These are phyloP conservation scores for Trachemys scripta DNA, from an alignment of 2,113 vertebrate species.

Conservation along the genomic window DNA sequence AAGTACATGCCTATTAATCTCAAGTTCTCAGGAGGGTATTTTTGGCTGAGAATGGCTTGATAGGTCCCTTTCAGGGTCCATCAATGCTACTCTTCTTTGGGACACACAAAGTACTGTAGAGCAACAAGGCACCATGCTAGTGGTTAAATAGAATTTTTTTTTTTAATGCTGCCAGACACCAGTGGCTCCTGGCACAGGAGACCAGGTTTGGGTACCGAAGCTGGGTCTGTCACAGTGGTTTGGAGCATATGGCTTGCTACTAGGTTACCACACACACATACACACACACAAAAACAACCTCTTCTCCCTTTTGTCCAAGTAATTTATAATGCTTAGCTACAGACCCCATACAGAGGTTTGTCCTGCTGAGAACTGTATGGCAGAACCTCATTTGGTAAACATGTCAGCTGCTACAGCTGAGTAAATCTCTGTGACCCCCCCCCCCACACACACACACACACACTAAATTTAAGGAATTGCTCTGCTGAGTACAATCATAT, in stretches of 20 bases:
- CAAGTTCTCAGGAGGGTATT: neutral
- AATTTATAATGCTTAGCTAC: neutral
- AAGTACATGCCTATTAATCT: neutral
- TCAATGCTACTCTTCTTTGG: neutral
- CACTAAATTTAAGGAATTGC: neutral
- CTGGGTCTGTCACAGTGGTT: neutral
- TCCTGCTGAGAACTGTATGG: neutral
- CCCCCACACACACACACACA: neutral
- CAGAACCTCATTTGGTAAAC: neutral
- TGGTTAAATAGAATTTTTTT: neutral
- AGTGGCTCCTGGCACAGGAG: neutral
- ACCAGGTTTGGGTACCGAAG: neutral
- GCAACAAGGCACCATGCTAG: neutral
- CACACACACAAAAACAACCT: neutral
- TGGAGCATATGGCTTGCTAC: neutral
- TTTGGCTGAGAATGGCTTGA: neutral
- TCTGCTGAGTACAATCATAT: neutral
- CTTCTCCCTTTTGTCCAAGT: neutral
- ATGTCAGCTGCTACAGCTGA: constrained; percentile 12
- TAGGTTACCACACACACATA: neutral
- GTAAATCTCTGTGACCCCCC: neutral
- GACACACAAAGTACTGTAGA: neutral
- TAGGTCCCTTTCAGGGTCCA: neutral
- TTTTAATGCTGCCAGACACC: neutral
- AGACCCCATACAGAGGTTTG: neutral